These are phyloP conservation scores for Saturnia pavonia DNA, from an alignment of 2,888 invertebrate species.

Conservation along the genomic window DNA sequence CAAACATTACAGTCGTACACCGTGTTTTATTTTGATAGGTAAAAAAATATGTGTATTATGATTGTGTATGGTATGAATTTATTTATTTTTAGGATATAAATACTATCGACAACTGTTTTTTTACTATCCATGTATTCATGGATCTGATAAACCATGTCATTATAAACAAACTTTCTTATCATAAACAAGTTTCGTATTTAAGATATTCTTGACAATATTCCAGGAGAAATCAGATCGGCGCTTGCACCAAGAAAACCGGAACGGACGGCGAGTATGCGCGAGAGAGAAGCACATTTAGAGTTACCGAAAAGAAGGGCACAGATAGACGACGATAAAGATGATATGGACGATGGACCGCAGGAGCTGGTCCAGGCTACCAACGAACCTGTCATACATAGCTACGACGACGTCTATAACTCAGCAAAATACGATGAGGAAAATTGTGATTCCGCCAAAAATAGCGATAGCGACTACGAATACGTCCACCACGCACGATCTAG, in stretches of 20 bases:
- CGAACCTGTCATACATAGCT: slow-evolving; percentile 72
- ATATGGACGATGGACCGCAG: slow-evolving; percentile 67
- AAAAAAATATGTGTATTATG: neutral
- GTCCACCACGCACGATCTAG: slow-evolving; percentile 85
- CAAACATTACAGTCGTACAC: neutral
- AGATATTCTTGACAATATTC: slow-evolving; percentile 37
- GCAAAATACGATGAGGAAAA: slow-evolving; percentile 73
- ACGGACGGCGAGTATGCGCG: slow-evolving; percentile 92
- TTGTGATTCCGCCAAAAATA: slow-evolving; percentile 74
- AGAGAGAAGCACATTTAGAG: slow-evolving; percentile 86
- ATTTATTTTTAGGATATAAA: neutral
- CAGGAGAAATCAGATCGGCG: slow-evolving; percentile 91
- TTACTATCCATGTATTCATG: too few species aligned
- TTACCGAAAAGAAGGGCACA: slow-evolving; percentile 76
- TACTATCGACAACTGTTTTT: neutral
- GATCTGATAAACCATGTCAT: neutral
- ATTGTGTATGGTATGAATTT: neutral
- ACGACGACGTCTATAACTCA: slow-evolving; percentile 76
- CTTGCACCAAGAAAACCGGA: slow-evolving; percentile 92
- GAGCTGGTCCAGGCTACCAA: slow-evolving; percentile 74
- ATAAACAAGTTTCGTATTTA: neutral
- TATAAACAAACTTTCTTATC: neutral
- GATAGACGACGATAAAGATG: slow-evolving; percentile 80
- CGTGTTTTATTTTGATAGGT: neutral
- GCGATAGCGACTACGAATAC: slow-evolving; percentile 85